Evolutionary conservation across 1,140 invertebrate genomes (phyloP).

Genomic region (Apis dorsata): DNA sequence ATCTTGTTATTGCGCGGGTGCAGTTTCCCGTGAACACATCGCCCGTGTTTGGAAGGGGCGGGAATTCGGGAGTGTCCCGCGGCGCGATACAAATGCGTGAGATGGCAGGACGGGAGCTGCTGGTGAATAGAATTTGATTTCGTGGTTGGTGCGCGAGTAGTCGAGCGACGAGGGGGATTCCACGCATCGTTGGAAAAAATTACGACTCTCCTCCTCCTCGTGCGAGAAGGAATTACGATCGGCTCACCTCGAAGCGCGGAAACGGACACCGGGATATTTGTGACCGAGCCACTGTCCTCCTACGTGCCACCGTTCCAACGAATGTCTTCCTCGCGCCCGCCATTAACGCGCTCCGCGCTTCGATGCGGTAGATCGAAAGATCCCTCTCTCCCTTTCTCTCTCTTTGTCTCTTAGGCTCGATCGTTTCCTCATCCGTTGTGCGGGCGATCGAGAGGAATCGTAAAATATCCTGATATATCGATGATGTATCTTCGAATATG

Average conservation of each 20-base stretch:
- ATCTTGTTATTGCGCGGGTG: not conserved
- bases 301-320: conserved; percentile 53
- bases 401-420: conserved; percentile 9
- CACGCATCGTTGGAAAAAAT: conserved; percentile 31
- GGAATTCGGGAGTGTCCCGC: conserved; percentile 5
- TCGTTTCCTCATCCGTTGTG: not conserved
- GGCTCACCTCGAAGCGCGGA: conserved; percentile 49
- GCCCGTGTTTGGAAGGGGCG: too few species aligned
- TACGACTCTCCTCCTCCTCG: conserved; percentile 5
- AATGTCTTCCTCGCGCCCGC: conserved; percentile 53
- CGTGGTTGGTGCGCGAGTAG: conserved; percentile 17
- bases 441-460: not conserved
- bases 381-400: too few species aligned
- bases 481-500: not conserved
- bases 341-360: conserved; percentile 22
- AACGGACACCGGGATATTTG: conserved; percentile 60
- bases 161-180: not conserved
- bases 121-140: conserved; percentile 42
- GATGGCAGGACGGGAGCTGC: not conserved
- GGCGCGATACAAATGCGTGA: conserved; percentile 22
- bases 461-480: conserved; percentile 17
- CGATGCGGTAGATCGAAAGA: not conserved
- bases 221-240: conserved; percentile 52
- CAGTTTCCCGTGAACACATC: not conserved
- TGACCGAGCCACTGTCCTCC: conserved; percentile 60